phyloP scores from a whole-genome alignment of 2,797 vertebrate species.

The Clamator glandarius region DNA sequence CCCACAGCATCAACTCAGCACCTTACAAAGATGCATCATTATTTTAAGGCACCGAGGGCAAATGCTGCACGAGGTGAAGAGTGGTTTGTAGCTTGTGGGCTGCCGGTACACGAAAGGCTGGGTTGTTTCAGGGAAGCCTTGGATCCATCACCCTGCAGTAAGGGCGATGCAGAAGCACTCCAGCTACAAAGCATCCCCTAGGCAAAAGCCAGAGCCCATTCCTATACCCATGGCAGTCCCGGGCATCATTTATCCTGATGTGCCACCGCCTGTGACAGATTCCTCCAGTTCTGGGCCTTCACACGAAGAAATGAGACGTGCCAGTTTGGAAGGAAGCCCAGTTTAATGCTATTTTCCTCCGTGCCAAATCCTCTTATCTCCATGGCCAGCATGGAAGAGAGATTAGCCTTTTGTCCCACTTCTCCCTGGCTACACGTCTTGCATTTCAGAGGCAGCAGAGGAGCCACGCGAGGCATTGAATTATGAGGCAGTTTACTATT shows the following conservation, averaged over 20 bases:
- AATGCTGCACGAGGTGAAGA: neutral
- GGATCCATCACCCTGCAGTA: neutral
- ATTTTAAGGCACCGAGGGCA: neutral
- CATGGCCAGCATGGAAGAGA: neutral
- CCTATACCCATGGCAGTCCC: neutral
- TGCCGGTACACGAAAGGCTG: neutral
- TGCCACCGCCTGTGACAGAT: neutral
- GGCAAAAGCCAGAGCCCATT: neutral
- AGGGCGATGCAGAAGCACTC: neutral
- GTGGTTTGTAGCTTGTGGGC: neutral
- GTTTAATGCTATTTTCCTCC: neutral
- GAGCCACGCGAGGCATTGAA: neutral
- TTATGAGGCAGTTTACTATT: neutral
- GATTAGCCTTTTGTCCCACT: constrained; percentile 23
- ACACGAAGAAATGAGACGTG: neutral
- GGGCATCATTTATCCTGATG: fast-evolving
- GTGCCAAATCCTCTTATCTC: constrained; percentile 49
- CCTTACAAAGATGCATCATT: neutral
- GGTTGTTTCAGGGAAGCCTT: neutral
- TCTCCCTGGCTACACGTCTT: neutral
- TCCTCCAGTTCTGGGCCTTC: neutral
- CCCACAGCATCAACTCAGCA: neutral
- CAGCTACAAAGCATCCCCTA: neutral
- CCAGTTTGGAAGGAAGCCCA: constrained; percentile 15
- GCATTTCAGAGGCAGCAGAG: neutral